phyloP scores from a whole-genome alignment of 1,140 invertebrate genomes.

The Ruditapes philippinarum region DNA sequence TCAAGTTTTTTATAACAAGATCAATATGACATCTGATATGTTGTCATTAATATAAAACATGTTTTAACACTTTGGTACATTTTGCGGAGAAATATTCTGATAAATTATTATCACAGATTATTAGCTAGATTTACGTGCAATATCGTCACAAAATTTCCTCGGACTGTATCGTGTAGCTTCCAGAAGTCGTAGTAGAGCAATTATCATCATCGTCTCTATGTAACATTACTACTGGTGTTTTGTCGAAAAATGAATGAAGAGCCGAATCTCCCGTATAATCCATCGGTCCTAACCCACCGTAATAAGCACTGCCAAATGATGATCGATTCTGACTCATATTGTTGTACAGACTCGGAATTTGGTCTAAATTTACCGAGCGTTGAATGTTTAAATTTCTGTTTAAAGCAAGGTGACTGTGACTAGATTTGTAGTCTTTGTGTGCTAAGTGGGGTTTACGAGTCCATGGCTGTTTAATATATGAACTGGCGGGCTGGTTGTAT shows the following conservation, averaged over 20 bases:
- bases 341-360: conserved; percentile 12
- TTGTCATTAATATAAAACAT: too few relatives aligned
- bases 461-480: conserved; percentile 57
- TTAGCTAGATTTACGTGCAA: neutral
- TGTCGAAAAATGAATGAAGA: conserved; percentile 65
- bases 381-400: conserved; percentile 48
- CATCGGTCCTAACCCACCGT: conserved; percentile 33
- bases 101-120: neutral
- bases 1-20: too few relatives aligned
- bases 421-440: conserved; percentile 32
- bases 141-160: conserved; percentile 57
- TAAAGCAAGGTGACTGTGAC: conserved; percentile 14
- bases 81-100: neutral
- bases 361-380: conserved; percentile 17
- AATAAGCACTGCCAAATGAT: conserved; percentile 42
- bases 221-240: conserved; percentile 31
- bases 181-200: conserved; percentile 66
- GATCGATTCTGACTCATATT: conserved; percentile 27
- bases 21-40: too few relatives aligned
- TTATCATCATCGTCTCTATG: conserved; percentile 62
- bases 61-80: too few relatives aligned
- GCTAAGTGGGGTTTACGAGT: conserved; percentile 36
- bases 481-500: neutral
- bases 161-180: conserved; percentile 58
- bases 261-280: conserved; percentile 58